Base-by-base conservation (phyloP, 2,888 invertebrate genomes). In the Metellina segmentata region DNA sequence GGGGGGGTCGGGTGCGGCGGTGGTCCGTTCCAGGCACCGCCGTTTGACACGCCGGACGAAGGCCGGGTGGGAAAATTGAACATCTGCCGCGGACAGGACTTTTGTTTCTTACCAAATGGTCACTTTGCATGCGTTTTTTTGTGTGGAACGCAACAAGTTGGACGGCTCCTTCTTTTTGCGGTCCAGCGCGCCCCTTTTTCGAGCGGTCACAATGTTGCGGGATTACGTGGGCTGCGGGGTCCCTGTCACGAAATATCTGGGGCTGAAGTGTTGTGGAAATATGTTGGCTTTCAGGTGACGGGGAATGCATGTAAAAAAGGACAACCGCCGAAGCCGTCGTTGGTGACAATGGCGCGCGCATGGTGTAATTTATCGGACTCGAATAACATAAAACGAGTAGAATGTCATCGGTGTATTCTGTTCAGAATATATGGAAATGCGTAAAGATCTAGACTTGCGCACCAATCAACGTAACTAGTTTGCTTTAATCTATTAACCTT, bases 21-120 rank as follows among this genome's bases (percentile, higher is more conserved):
- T 81, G 20, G 75, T 81, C 70, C 71, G 86, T 20, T n/a, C 61
- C 71, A 81, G 79, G 79, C 89, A 74, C 91, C 51, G 48, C n/a
- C 81, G 81, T 74, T 83, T 87, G 91, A 88, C 87, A 91, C 51
- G 48, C 20, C 19, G 78, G 81, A 85, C 70, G 89, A 74, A 79
- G 48, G 53, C 79, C 48, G 16, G 81, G 83, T 91, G 87, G 87
- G 87, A 88, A 72, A 91, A 79, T 48, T 19, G 75, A 20, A 87
- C 91, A 91, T 87, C 91, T 91, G 91, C 49, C 53, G 51, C n/a
- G 34, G 11, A 19, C 53, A 19, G 70, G 8, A n/a, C 34, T 61
- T 52, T 77, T 75, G 69, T 81, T 81, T 75, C 70, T 61, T 49
- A 53, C 69, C 49, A 87, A 87, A 91, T 87, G 79, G 87, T 61